A percentile compares a stretch with the other conserved stretches of the same genome.
Conservation (phyloP, 1,140 invertebrate genomes). For the Cotesia glomerata region DNA sequence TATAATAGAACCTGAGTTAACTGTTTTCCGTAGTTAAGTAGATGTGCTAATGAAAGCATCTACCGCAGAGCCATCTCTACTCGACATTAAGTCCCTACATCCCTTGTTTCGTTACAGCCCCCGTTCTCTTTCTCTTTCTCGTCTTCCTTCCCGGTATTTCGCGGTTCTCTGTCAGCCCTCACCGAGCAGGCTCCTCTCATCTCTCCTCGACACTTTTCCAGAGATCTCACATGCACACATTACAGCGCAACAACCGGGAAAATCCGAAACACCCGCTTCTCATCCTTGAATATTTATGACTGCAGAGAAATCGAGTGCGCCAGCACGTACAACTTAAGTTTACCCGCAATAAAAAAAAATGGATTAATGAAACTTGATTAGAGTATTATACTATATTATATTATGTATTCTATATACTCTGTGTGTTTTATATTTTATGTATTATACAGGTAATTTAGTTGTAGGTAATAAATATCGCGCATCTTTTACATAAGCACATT, state of each 20-base stretch:
- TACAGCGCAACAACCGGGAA: not conserved
- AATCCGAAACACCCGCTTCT: not conserved
- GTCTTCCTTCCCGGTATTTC: not conserved
- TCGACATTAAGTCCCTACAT: not conserved
- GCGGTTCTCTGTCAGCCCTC: too few relatives aligned
- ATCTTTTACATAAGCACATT: too few relatives aligned
- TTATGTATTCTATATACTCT: too few relatives aligned
- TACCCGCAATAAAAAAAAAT: not conserved
- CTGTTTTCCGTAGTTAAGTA: slow-evolving; percentile 26
- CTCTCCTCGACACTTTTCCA: not conserved
- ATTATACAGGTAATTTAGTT: too few relatives aligned
- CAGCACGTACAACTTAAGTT: not conserved
- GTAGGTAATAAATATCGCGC: too few relatives aligned
- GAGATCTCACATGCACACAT: not conserved
- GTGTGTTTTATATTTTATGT: too few relatives aligned
- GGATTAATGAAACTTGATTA: not conserved
- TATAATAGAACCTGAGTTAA: not conserved
- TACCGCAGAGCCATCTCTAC: too few relatives aligned
- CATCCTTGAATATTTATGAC: slow-evolving; percentile 6
- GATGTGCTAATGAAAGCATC: slow-evolving; percentile 23
- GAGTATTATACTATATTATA: too few relatives aligned
- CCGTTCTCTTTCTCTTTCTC: not conserved
- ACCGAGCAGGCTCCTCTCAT: too few relatives aligned
- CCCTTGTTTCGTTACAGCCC: not conserved
- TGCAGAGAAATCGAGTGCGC: slow-evolving; percentile 4